Conservation (phyloP, 2,113 vertebrate species). For the Crotophaga sulcirostris region DNA sequence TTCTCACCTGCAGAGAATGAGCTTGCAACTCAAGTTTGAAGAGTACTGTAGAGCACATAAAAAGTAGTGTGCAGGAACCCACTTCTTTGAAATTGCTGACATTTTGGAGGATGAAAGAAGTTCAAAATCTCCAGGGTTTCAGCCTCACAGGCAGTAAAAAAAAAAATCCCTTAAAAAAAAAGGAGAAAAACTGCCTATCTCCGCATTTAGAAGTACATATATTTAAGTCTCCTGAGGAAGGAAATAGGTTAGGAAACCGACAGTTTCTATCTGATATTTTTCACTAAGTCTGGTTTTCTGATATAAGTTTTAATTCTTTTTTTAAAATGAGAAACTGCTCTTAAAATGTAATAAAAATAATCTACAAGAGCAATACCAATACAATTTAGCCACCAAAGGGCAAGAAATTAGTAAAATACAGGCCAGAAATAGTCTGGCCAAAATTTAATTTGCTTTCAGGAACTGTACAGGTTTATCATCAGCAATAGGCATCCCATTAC, state of each 20-base stretch:
- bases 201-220: conserved; percentile 8
- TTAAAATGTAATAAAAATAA: not conserved
- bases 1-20: not conserved
- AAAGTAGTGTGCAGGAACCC: not conserved
- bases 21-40: not conserved
- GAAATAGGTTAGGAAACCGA: not conserved
- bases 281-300: not conserved
- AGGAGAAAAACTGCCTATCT: not conserved
- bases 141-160: not conserved
- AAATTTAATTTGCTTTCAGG: not conserved
- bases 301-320: not conserved
- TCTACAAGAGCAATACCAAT: not conserved
- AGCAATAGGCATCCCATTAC: not conserved
- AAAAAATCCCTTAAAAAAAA: not conserved
- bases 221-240: not conserved
- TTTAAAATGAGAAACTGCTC: not conserved
- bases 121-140: not conserved
- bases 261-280: too few species aligned
- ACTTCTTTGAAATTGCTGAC: conserved; percentile 31
- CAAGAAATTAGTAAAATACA: not conserved
- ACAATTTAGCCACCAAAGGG: not conserved
- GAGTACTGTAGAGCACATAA: not conserved
- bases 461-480: not conserved
- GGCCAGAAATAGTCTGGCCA: not conserved
- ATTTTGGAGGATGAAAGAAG: conserved; percentile 14